Evolutionary conservation across 2,888 invertebrate species (phyloP).

Genomic region (Alloplasta piceator): DNA sequence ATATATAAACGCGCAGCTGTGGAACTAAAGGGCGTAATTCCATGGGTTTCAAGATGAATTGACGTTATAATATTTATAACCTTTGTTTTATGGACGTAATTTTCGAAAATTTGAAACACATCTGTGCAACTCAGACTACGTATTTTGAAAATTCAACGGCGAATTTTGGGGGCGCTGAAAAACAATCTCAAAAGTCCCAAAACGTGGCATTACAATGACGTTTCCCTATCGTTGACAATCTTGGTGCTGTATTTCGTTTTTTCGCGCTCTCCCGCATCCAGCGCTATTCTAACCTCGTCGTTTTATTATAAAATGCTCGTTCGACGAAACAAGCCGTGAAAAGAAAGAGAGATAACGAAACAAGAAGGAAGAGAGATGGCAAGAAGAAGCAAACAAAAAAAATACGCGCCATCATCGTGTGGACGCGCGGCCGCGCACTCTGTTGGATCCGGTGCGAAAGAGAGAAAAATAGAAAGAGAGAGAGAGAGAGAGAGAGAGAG

Average conservation of each 20-base stretch:
- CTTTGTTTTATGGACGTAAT: too few relatives aligned
- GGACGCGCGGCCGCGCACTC: constrained; percentile 36
- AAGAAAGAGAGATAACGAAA: constrained; percentile 23
- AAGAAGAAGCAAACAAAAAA: constrained; percentile 44
- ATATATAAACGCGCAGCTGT: neutral
- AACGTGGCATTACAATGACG: neutral
- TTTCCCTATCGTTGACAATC: constrained; percentile 47
- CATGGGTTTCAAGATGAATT: too few relatives aligned
- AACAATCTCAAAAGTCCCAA: too few relatives aligned
- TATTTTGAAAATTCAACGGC: too few relatives aligned
- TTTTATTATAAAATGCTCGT: constrained; percentile 55
- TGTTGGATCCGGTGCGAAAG: constrained; percentile 35
- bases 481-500: constrained; percentile 13
- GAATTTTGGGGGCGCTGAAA: too few relatives aligned
- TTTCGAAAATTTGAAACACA: too few relatives aligned
- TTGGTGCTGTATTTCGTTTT: constrained; percentile 29
- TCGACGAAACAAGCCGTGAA: constrained; percentile 51
- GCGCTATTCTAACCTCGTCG: constrained; percentile 43
- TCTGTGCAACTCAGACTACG: too few relatives aligned
- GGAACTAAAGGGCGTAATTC: constrained; percentile 17
- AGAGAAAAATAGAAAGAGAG: constrained; percentile 41
- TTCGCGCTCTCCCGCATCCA: constrained; percentile 2
- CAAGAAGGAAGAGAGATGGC: constrained; percentile 21
- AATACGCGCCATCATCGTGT: constrained; percentile 59
- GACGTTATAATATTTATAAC: too few relatives aligned